Evolutionary conservation across 2,888 invertebrate genomes (phyloP), one percentile per base, ranked within the genome.

Genomic region (Zygogramma bicolorata): DNA sequence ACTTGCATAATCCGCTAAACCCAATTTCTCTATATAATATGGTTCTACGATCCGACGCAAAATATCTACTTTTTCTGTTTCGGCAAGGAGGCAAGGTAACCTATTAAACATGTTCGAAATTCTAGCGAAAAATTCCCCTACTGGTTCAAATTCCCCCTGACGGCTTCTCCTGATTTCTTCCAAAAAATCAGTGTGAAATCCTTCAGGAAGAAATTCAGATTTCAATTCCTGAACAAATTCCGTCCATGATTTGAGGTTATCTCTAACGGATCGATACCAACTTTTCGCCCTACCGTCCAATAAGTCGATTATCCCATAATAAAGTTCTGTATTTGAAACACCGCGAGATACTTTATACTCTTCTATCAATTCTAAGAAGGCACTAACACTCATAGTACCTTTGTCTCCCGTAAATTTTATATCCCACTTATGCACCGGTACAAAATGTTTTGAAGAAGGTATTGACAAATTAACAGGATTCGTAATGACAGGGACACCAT

Each of bases 201-300:
- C 40, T n/a, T 63, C 42, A n/a, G 63, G 63, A 5, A 63, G 40
- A 63, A 46, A 63, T 15, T 63, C 40, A 10, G 20, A 13, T 62
- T 42, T 63, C 25, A 63, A 40, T 13, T 63, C 40, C 2, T 15
- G 22, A 22, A 63, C 63, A 63, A 63, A 63, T n/a, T 63, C 46
- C n/a, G 18, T 3, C 42, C 63, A 63, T 42, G 63, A 42, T 6
- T 6, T 20, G 2, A 42, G 6, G 8, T 1, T 42, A 13, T 42
- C 25, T 13, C 63, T 38, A 22, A 63, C 10, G 3, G 63, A 63
- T 6, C 63, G 20, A 6, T 63, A 42, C 63, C 63, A 46, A 27
- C 25, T 63, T 22, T 62, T 63, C 18, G 63, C 63, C 18, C 63
- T 22, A 65, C 65, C 65, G 4, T 49, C 65, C n/a, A 65, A 65